Conservation (phyloP, 2,113 vertebrate genomes). For the Corydoras sp. region DNA sequence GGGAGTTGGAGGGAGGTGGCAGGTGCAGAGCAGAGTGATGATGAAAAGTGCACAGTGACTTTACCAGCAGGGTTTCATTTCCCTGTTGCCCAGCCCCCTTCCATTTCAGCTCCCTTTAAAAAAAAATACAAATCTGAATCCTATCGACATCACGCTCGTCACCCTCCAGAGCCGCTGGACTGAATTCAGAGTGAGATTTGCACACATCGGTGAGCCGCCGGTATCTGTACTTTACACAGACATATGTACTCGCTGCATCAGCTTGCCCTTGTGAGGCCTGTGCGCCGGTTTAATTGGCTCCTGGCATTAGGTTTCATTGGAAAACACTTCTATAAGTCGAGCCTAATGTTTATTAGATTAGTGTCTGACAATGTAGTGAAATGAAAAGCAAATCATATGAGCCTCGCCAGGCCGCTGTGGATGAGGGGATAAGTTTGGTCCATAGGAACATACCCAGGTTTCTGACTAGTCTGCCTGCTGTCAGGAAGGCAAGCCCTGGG, state of each 20-base stretch:
- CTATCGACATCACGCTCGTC: constrained; percentile 2
- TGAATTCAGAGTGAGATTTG: constrained; percentile 19
- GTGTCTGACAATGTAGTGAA: constrained; percentile 13
- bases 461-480: not conserved
- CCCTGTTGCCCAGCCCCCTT: not conserved
- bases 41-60: constrained; percentile 37
- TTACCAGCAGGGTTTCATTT: constrained; percentile 18
- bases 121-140: not conserved
- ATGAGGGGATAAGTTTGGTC: not conserved
- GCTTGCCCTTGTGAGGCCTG: constrained; percentile 26
- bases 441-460: not conserved
- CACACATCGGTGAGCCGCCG: not conserved
- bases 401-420: not conserved
- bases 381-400: constrained; percentile 5
- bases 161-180: constrained; percentile 23
- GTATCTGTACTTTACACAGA: constrained; percentile 28
- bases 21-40: constrained; percentile 52
- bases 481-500: constrained; percentile 22
- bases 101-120: not conserved
- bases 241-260: not conserved
- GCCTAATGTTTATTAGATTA: constrained; percentile 32
- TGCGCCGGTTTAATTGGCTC: constrained; percentile 28
- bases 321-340: constrained; percentile 17
- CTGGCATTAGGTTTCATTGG: constrained; percentile 25
- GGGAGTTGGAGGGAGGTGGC: constrained; percentile 34